Conservation (phyloP, 2,888 invertebrate species). For the Phortica magna region DNA sequence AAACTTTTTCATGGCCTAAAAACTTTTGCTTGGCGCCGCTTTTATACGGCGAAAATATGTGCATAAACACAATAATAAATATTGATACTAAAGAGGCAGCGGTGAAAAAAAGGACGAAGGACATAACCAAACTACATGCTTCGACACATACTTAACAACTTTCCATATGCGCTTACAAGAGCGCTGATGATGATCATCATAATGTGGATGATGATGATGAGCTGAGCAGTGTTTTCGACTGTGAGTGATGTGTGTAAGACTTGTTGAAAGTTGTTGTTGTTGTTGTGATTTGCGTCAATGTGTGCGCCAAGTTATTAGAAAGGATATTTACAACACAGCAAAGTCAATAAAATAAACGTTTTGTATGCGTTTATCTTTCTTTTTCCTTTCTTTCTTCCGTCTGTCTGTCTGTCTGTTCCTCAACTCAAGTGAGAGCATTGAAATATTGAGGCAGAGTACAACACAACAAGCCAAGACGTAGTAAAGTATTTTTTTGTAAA, state of each 20-base stretch:
- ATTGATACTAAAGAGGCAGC: constrained; percentile 59
- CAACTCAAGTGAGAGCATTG: constrained; percentile 22
- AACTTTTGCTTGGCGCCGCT: constrained; percentile 3
- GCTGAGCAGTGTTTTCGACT: neutral
- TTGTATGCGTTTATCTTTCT: constrained; percentile 52
- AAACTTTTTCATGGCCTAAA: constrained; percentile 26
- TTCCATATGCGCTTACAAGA: constrained; percentile 51
- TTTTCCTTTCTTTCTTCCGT: too few species aligned
- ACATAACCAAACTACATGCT: neutral
- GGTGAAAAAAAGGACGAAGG: constrained; percentile 16
- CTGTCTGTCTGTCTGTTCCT: too few species aligned
- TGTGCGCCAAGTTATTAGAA: constrained; percentile 33
- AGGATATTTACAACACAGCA: constrained; percentile 38
- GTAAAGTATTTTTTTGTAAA: neutral
- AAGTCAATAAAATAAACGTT: constrained; percentile 70
- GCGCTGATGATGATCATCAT: neutral
- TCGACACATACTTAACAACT: constrained; percentile 50
- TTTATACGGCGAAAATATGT: constrained; percentile 10
- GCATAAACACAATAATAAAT: constrained; percentile 58
- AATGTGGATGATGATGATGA: neutral
- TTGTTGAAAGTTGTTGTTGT: too few species aligned
- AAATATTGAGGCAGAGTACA: constrained; percentile 39
- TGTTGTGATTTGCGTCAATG: too few species aligned
- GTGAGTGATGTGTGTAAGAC: neutral
- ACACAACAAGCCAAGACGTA: constrained; percentile 24